These are phyloP conservation scores for Polylopha cassiicola DNA, from an alignment of 2,888 invertebrate species.

Conservation along the genomic window DNA sequence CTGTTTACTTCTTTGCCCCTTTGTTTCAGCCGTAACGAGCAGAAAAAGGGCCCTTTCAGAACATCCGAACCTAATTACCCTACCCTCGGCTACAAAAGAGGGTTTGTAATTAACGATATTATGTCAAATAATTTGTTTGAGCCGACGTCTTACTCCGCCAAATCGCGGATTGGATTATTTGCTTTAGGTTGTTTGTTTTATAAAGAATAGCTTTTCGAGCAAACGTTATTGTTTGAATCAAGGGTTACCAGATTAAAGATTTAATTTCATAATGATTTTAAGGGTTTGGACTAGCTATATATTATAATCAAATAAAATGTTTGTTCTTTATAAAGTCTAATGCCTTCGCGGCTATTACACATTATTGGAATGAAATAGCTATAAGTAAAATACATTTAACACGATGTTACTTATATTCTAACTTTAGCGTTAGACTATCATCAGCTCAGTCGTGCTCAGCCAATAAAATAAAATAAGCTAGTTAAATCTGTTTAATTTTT, in stretches of 20 bases:
- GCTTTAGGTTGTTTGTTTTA: constrained; percentile 59
- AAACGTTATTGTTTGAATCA: constrained; percentile 32
- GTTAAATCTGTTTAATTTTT: no score
- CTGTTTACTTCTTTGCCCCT: constrained; percentile 72
- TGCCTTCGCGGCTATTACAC: no score
- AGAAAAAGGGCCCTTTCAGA: constrained; percentile 76
- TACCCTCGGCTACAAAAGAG: constrained; percentile 67
- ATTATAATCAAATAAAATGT: no score
- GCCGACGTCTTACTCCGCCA: constrained; percentile 65
- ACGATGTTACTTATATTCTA: no score
- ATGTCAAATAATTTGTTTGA: constrained; percentile 77
- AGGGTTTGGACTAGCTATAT: no score
- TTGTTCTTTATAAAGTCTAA: no score
- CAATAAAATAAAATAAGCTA: no score
- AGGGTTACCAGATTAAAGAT: constrained; percentile 29
- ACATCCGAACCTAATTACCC: constrained; percentile 75
- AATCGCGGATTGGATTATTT: constrained; percentile 69
- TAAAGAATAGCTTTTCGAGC: constrained; percentile 45
- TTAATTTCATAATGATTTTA: no score
- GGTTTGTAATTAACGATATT: constrained; percentile 77
- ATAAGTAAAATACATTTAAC: no score
- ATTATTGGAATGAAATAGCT: no score
- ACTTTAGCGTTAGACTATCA: no score
- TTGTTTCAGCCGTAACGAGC: constrained; percentile 74
- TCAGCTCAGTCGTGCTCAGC: no score